Base-by-base conservation (phyloP, 2,113 vertebrate genomes). In the Menura novaehollandiae region DNA sequence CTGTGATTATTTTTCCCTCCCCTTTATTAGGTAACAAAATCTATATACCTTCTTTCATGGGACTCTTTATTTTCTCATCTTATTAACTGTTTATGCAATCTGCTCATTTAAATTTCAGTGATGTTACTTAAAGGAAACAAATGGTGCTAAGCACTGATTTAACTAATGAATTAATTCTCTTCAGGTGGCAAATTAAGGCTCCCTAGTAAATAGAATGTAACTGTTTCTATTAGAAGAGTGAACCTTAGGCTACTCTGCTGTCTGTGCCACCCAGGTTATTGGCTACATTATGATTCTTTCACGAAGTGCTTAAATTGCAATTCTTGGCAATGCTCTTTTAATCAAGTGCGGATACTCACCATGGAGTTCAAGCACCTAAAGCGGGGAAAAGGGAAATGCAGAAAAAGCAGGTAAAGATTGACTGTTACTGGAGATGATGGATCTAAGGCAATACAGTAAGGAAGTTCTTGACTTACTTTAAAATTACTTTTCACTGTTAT, bases 81-180 rank as follows among this genome's bases (percentile, higher is more conserved):
- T 74, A 60, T 64, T 95, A 75, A 73, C 32, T 93, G 71, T 95
- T 97, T 93, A 93, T 4, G 53, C 22, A 35, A 84, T 67, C 73
- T 43, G 90, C 82, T 97, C 78, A 97, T 96, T 96, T 97, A 96
- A 88, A 97, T 93, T 97, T 97, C 92, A 94, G 69, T 67, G 88
- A 78, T 81, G 91, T 75, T 94, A 76, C 93, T 97, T 87, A 88
- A 95, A 92, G 68, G 68, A 96, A 97, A 94, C 78, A 96, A 97
- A 94, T 89, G 37, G 44, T 69, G 12, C 91, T 94, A 62, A 93
- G 39, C 43, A 79, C 92, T 96, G 95, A 97, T 97, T 97, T 95
- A 97, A 93, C 86, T 94, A 97, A 97, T 94, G 73, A 96, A 97
- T 97, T 95, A 95, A 94, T 94, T 96, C 85, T 47, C 47, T 97